These are phyloP conservation scores for Heliconius hermathena DNA, from an alignment of 1,140 invertebrate genomes.

Conservation along the genomic window DNA sequence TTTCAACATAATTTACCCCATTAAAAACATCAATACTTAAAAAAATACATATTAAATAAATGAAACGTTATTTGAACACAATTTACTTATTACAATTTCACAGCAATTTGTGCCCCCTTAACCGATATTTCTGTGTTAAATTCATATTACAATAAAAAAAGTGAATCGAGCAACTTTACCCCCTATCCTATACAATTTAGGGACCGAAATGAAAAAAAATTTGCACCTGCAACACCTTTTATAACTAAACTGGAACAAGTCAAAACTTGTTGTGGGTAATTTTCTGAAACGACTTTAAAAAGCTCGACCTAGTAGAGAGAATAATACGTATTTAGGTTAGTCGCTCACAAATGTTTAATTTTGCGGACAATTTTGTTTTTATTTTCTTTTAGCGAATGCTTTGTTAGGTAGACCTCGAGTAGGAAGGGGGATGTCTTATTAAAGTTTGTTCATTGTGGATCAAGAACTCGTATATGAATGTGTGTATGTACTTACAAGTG, in stretches of 20 bases:
- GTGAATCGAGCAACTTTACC: not conserved
- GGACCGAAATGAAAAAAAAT: constrained; percentile 12
- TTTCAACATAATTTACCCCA: no score
- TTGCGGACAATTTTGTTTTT: constrained; percentile 5
- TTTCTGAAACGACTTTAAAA: constrained; percentile 32
- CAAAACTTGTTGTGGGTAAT: constrained; percentile 39
- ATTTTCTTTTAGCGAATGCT: not conserved
- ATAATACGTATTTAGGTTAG: constrained; percentile 38
- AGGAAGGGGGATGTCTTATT: not conserved
- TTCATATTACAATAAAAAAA: constrained; percentile 1
- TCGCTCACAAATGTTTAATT: constrained; percentile 29
- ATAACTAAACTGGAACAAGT: constrained; percentile 33
- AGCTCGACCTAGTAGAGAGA: constrained; percentile 29
- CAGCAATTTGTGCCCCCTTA: not conserved
- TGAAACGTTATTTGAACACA: not conserved
- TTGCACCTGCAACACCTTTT: constrained; percentile 28
- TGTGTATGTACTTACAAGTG: no score
- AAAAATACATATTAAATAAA: not conserved
- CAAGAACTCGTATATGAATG: not conserved
- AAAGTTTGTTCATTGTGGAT: not conserved
- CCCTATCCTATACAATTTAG: constrained; percentile 26
- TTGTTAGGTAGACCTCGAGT: not conserved
- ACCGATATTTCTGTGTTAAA: constrained; percentile 3
- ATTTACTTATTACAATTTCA: not conserved
- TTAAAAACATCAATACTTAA: no score